Evolutionary conservation across 2,888 invertebrate species (phyloP).

Genomic region (Amphimallon solstitiale): DNA sequence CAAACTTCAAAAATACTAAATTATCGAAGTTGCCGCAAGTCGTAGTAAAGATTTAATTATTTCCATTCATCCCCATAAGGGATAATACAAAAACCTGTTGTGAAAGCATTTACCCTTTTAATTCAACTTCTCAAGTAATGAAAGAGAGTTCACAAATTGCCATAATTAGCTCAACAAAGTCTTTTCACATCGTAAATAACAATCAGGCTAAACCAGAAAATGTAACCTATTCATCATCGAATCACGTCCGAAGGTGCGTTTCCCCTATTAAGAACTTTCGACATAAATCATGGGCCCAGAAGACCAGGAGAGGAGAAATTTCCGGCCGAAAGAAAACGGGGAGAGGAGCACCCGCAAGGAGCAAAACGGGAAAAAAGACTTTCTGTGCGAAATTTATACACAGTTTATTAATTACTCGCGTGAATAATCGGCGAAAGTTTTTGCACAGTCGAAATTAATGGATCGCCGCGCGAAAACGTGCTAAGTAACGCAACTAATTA

Average conservation of each 20-base stretch:
- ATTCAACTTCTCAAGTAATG: too few relatives aligned
- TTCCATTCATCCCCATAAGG: too few relatives aligned
- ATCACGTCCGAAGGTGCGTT: constrained; percentile 23
- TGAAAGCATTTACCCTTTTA: too few relatives aligned
- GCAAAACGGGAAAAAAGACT: background rate
- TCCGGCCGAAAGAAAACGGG: background rate
- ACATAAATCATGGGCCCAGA: constrained; percentile 18
- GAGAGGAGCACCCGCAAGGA: background rate
- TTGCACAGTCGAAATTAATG: background rate
- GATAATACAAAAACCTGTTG: too few relatives aligned
- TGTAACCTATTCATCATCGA: constrained; percentile 22
- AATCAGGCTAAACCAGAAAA: constrained; percentile 14
- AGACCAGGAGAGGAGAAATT: background rate
- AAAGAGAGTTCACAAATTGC: constrained; percentile 10
- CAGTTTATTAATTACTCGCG: constrained; percentile 24
- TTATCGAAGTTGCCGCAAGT: too few relatives aligned
- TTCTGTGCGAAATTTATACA: constrained; percentile 5
- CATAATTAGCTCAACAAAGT: constrained; percentile 5
- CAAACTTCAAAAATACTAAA: too few relatives aligned
- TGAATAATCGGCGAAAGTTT: constrained; percentile 22
- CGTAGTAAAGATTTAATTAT: too few relatives aligned
- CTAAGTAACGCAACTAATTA: constrained; percentile 7
- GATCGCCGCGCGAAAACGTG: constrained; percentile 3
- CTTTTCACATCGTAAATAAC: constrained; percentile 24
- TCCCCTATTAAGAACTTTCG: constrained; percentile 26